These are phyloP conservation scores for Amphiprion ocellaris DNA, from an alignment of 2,113 vertebrate species.

Conservation along the genomic window DNA sequence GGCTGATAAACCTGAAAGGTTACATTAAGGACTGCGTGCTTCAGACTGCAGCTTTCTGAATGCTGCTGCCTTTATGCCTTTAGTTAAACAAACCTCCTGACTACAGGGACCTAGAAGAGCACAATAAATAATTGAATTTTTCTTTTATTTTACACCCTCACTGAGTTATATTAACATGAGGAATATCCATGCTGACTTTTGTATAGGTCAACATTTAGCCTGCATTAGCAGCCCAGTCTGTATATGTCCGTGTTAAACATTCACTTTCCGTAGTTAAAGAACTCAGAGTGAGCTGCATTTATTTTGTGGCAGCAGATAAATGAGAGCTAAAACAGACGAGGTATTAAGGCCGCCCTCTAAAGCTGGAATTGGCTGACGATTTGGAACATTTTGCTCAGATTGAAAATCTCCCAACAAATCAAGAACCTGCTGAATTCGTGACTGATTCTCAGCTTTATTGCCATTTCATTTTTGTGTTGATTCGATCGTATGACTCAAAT, in stretches of 20 bases:
- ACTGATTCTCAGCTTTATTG: constrained; percentile 28
- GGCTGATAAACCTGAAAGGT: constrained; percentile 15
- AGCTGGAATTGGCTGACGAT: constrained; percentile 47
- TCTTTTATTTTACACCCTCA: too few relatives aligned
- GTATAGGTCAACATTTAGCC: too few relatives aligned
- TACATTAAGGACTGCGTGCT: background rate
- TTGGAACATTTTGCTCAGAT: constrained; percentile 29
- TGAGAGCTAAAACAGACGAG: constrained; percentile 29
- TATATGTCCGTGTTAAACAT: too few relatives aligned
- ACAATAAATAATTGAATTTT: too few relatives aligned
- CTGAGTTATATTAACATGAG: too few relatives aligned
- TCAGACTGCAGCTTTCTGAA: too few relatives aligned
- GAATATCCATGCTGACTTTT: too few relatives aligned
- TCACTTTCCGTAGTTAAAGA: too few relatives aligned
- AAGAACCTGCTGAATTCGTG: constrained; percentile 14
- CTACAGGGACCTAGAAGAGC: too few relatives aligned
- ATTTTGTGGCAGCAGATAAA: constrained; percentile 27
- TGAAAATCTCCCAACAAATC: constrained; percentile 52
- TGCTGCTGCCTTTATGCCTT: too few relatives aligned
- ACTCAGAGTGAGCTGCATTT: background rate
- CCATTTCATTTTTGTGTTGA: constrained; percentile 12
- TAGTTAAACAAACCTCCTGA: background rate
- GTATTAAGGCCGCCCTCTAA: constrained; percentile 37
- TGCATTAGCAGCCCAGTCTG: too few relatives aligned
- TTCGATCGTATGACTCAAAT: constrained; percentile 14